Percentiles rank a stretch among this genome's conserved stretches.
Evolutionary conservation across 2,113 vertebrate species (phyloP).

Genomic region (Rhea americana): DNA sequence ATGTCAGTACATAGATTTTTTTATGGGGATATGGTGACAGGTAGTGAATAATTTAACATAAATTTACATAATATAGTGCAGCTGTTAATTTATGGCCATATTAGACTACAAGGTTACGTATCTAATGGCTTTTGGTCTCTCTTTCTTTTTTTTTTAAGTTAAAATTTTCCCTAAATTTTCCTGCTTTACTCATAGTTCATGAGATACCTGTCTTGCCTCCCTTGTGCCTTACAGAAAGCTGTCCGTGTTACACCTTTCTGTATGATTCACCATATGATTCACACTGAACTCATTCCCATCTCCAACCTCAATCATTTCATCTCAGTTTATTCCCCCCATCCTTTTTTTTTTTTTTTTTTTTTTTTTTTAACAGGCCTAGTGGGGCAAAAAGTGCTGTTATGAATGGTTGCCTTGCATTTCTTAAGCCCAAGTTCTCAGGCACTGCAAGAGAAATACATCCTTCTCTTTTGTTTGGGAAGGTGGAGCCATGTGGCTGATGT

Average conservation of each 20-base stretch:
- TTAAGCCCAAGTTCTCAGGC: background rate
- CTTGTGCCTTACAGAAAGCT: background rate
- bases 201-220: slow-evolving; percentile 44
- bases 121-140: slow-evolving; percentile 66
- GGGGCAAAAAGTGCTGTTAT: background rate
- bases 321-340: background rate
- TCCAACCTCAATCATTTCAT: background rate
- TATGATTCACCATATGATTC: slow-evolving; percentile 17
- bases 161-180: slow-evolving; percentile 68
- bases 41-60: slow-evolving; percentile 81
- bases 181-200: slow-evolving; percentile 62
- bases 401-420: background rate
- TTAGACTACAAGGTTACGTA: slow-evolving; percentile 75
- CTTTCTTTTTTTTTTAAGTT: background rate
- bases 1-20: slow-evolving; percentile 78
- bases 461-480: background rate
- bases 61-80: slow-evolving; percentile 81
- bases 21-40: slow-evolving; percentile 76
- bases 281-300: background rate
- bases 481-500: background rate
- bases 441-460: background rate
- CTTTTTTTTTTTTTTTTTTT: background rate
- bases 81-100: slow-evolving; percentile 78
- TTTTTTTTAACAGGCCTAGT: background rate
- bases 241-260: background rate